Conservation (phyloP, 2,113 vertebrate genomes). For the Colistium nudipinnis region DNA sequence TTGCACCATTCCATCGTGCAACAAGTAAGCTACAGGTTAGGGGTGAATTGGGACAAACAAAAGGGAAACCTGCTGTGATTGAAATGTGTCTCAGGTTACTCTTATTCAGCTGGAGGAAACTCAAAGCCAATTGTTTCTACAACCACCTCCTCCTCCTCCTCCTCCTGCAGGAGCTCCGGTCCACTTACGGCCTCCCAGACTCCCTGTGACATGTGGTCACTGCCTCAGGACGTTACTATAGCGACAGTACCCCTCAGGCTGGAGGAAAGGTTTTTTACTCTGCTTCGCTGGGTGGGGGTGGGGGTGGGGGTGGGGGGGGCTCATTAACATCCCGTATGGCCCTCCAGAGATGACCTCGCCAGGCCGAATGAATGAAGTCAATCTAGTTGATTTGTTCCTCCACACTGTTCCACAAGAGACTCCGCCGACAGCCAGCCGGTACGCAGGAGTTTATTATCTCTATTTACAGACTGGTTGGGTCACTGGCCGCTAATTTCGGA, state of each 20-base stretch:
- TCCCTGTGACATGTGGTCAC: slow-evolving; percentile 78
- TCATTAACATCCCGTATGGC: slow-evolving; percentile 74
- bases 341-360: slow-evolving; percentile 67
- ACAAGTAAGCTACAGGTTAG: slow-evolving; percentile 61
- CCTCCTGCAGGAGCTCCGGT: slow-evolving; percentile 28
- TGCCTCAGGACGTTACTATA: slow-evolving; percentile 79
- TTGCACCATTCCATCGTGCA: slow-evolving; percentile 15
- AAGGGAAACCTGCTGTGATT: slow-evolving; percentile 26
- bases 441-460: slow-evolving; percentile 36
- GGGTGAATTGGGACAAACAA: slow-evolving; percentile 25
- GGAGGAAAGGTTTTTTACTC: slow-evolving; percentile 29
- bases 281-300: slow-evolving; percentile 46
- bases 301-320: slow-evolving; percentile 48
- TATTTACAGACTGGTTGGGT: slow-evolving; percentile 37
- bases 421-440: slow-evolving; percentile 29
- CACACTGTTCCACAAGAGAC: slow-evolving; percentile 47
- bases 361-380: slow-evolving; percentile 62
- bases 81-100: slow-evolving; percentile 34
- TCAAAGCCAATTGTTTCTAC: slow-evolving; percentile 39
- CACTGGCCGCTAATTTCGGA: slow-evolving; percentile 35
- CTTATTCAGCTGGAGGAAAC: slow-evolving; percentile 56
- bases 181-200: slow-evolving; percentile 68
- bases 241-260: slow-evolving; percentile 66
- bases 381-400: slow-evolving; percentile 65
- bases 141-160: slow-evolving; percentile 11